Conservation (phyloP, 2,888 invertebrate genomes). For the Epinotia bilunana region DNA sequence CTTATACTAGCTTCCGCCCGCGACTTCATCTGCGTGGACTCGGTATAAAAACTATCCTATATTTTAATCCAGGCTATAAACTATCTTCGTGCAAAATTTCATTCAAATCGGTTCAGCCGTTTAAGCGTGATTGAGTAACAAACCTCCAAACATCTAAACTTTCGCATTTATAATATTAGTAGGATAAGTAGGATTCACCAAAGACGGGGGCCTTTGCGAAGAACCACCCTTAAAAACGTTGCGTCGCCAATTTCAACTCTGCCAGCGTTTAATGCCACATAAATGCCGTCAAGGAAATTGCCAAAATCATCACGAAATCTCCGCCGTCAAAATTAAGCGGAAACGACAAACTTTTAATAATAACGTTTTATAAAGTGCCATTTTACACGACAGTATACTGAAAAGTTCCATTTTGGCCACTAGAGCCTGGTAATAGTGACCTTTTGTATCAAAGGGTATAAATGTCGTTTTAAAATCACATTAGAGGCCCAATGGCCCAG, state of each 20-base stretch:
- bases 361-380: conserved; percentile 8
- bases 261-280: background rate
- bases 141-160: too few relatives aligned
- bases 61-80: too few relatives aligned
- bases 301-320: background rate
- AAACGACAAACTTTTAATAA: conserved; percentile 24
- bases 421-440: background rate
- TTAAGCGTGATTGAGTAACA: too few relatives aligned
- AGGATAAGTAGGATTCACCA: too few relatives aligned
- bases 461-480: conserved; percentile 27
- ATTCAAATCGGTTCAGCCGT: too few relatives aligned
- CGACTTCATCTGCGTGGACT: too few relatives aligned
- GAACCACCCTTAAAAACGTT: background rate
- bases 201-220: background rate
- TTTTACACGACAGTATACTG: background rate
- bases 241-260: background rate
- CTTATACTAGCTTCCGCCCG: too few relatives aligned
- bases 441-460: background rate
- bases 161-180: too few relatives aligned
- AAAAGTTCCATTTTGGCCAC: background rate
- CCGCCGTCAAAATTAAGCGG: background rate
- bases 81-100: too few relatives aligned
- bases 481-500: conserved; percentile 28
- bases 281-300: background rate
- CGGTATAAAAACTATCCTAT: too few relatives aligned